A percentile compares a stretch with the other conserved stretches of the same genome.
Evolutionary conservation across 2,888 invertebrate species (phyloP).

Genomic region (Idaea dimidiata): DNA sequence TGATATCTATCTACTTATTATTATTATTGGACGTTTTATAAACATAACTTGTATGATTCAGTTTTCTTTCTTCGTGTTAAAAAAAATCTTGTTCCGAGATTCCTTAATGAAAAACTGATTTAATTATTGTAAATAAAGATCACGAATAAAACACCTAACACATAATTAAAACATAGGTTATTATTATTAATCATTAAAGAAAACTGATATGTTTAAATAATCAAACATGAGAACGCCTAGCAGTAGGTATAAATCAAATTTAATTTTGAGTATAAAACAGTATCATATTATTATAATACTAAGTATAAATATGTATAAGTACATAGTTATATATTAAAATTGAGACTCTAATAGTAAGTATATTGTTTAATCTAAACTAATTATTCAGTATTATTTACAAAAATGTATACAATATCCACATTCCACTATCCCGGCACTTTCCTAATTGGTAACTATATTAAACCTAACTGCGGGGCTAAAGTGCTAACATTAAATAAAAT

Average conservation of each 20-base stretch:
- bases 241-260: no score
- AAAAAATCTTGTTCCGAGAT: neutral
- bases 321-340: neutral
- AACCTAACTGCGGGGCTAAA: neutral
- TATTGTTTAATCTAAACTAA: constrained; percentile 3
- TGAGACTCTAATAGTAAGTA: neutral
- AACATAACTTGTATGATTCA: neutral
- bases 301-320: no score
- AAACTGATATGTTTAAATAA: neutral
- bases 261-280: no score
- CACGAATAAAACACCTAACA: neutral
- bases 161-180: no score
- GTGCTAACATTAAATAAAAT: no score
- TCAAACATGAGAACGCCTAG: neutral
- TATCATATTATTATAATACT: no score
- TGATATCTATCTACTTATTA: neutral
- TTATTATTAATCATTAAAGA: neutral
- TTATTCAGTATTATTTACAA: constrained; percentile 7
- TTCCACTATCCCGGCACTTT: constrained; percentile 77
- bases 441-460: neutral
- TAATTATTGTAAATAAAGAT: no score
- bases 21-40: constrained; percentile 2
- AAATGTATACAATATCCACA: constrained; percentile 41
- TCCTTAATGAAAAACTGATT: neutral
- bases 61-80: neutral